Conservation (phyloP, 2,113 vertebrate genomes). For the Calidris pygmaea region DNA sequence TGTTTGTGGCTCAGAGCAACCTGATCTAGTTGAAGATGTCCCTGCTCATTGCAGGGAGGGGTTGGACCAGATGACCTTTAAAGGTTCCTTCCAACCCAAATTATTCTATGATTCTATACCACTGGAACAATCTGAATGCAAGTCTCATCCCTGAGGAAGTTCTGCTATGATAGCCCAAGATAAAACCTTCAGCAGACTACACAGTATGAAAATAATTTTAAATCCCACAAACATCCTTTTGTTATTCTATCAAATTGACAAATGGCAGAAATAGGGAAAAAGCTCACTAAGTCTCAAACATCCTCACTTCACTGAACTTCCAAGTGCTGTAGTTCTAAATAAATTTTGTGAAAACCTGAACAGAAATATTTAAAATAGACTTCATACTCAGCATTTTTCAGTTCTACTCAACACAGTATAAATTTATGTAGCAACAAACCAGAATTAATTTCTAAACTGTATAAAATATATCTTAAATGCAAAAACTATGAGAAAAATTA, state of each 20-base stretch:
- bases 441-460: neutral
- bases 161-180: neutral
- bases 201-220: neutral
- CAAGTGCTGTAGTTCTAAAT: neutral
- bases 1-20: neutral
- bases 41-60: neutral
- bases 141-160: neutral
- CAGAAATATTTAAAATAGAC: neutral
- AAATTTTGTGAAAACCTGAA: neutral
- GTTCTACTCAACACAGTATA: neutral
- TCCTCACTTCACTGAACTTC: neutral
- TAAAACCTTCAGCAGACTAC: neutral
- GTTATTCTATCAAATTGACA: neutral
- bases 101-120: neutral
- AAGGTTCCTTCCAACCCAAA: neutral
- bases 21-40: neutral
- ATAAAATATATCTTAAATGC: neutral
- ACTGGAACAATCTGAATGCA: neutral
- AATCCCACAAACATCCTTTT: neutral
- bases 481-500: neutral
- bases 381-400: neutral
- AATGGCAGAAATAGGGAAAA: neutral
- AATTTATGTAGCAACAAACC: neutral
- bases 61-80: neutral
- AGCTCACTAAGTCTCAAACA: neutral